Conservation (phyloP, 2,113 vertebrate genomes). For the Eclectus roratus region DNA sequence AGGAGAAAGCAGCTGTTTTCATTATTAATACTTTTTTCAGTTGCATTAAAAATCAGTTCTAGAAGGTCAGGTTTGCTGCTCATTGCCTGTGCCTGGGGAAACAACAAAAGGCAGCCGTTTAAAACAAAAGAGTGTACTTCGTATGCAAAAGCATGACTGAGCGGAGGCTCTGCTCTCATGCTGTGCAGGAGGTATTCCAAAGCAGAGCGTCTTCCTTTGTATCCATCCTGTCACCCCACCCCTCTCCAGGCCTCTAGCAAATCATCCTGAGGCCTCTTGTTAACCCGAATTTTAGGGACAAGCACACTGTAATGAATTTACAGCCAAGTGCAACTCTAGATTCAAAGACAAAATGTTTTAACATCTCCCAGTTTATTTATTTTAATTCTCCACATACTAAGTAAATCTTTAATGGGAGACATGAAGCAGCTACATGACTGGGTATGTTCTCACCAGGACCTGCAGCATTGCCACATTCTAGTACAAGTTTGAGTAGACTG, state of each 20-base stretch:
- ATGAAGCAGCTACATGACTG: not conserved
- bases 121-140: not conserved
- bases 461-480: not conserved
- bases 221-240: not conserved
- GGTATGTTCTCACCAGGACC: not conserved
- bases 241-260: not conserved
- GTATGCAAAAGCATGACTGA: not conserved
- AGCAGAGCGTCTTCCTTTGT: not conserved
- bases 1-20: slow-evolving; percentile 90
- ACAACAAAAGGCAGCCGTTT: slow-evolving; percentile 45
- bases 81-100: slow-evolving; percentile 87
- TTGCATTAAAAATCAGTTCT: slow-evolving; percentile 85
- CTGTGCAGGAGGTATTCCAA: not conserved
- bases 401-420: not conserved
- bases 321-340: not conserved
- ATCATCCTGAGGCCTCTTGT: not conserved
- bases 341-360: not conserved
- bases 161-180: not conserved
- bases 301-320: not conserved
- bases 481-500: not conserved
- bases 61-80: slow-evolving; percentile 86
- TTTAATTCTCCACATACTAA: not conserved
- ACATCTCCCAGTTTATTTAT: not conserved
- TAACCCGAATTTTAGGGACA: not conserved
- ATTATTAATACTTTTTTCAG: slow-evolving; percentile 83